phyloP scores from a whole-genome alignment of 1,140 invertebrate genomes.

The Sinella curviseta region DNA sequence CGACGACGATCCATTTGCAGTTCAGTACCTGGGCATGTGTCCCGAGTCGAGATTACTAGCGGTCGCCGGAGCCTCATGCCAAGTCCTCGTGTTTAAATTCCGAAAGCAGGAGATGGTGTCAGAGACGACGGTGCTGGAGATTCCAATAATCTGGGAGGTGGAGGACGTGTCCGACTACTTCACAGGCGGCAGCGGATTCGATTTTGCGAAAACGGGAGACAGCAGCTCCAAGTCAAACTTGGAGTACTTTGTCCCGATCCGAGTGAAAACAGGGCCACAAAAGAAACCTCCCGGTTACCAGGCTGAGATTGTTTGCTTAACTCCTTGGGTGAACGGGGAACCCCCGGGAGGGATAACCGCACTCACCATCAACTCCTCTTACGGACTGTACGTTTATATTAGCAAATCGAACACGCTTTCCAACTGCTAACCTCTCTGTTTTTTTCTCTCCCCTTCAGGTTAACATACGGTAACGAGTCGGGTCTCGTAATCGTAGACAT shows the following conservation, averaged over 20 bases:
- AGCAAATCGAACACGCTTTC: background rate
- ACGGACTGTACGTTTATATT: constrained; percentile 81
- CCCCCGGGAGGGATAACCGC: constrained; percentile 80
- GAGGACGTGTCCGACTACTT: constrained; percentile 75
- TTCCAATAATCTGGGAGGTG: constrained; percentile 81
- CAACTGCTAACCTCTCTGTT: constrained; percentile 5
- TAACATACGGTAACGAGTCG: constrained; percentile 94
- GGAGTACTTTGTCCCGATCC: constrained; percentile 62
- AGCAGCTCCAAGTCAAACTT: constrained; percentile 34
- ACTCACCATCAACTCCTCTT: constrained; percentile 90
- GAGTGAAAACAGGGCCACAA: constrained; percentile 73
- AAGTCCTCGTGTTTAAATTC: constrained; percentile 94
- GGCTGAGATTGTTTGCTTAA: constrained; percentile 89
- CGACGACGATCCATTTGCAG: constrained; percentile 88
- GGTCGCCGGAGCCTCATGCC: constrained; percentile 84
- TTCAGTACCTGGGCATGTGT: constrained; percentile 88
- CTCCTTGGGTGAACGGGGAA: constrained; percentile 76
- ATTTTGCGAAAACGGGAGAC: constrained; percentile 41
- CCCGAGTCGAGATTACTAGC: constrained; percentile 86
- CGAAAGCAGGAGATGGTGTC: constrained; percentile 81
- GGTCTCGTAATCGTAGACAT: constrained; percentile 93
- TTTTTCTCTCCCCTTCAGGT: constrained; percentile 61
- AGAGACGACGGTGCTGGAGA: constrained; percentile 85
- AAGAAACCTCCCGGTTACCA: constrained; percentile 86
- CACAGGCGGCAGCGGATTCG: constrained; percentile 62